Evolutionary conservation across 2,113 vertebrate species (phyloP).

Genomic region (Callipepla squamata): DNA sequence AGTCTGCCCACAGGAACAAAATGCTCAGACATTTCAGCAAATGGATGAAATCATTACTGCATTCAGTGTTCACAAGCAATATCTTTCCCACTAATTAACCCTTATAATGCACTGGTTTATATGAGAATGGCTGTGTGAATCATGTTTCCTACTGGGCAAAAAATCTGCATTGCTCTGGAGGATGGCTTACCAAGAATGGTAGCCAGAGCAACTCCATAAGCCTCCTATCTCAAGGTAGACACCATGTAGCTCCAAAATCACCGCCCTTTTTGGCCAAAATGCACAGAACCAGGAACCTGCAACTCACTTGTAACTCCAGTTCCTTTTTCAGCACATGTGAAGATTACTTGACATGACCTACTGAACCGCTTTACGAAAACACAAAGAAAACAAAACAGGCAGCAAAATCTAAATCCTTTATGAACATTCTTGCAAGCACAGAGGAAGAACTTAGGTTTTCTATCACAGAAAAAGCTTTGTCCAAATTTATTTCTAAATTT

Average conservation of each 20-base stretch:
- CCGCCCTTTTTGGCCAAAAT: background rate
- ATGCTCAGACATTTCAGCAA: background rate
- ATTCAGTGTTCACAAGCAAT: constrained; percentile 20
- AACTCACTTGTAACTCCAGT: background rate
- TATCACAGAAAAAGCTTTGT: background rate
- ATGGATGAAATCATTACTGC: background rate
- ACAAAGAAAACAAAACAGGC: background rate
- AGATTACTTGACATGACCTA: background rate
- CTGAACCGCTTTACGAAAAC: background rate
- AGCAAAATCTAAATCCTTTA: background rate
- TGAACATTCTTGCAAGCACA: background rate
- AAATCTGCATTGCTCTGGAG: constrained; percentile 13
- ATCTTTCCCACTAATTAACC: constrained; percentile 45
- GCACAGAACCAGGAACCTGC: background rate
- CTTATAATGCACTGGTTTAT: constrained; percentile 3
- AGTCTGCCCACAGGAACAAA: background rate
- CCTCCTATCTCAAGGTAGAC: background rate
- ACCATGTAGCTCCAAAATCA: background rate
- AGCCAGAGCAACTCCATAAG: background rate
- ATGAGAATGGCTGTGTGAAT: background rate
- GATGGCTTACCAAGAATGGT: background rate
- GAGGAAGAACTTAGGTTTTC: background rate
- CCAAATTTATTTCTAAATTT: background rate
- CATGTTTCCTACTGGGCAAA: background rate
- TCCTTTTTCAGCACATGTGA: background rate